Conservation (phyloP, 2,797 vertebrate species). For the Melanotaenia maccullochi region DNA sequence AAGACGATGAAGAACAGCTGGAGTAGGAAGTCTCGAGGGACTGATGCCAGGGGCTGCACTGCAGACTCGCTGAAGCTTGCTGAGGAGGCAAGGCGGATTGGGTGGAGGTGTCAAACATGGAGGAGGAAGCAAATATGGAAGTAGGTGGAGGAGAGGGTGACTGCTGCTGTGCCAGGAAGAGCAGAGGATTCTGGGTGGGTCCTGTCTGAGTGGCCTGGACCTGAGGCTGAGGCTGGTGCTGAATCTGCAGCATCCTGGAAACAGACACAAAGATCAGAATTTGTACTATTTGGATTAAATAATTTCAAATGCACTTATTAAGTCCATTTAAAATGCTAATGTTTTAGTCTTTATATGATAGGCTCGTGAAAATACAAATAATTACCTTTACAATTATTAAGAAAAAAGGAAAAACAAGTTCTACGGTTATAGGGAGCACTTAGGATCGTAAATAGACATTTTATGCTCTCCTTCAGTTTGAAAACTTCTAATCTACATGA, state of each 20-base stretch:
- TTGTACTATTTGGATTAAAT: neutral
- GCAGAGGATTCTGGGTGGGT: slow-evolving; percentile 81
- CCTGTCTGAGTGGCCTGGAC: slow-evolving; percentile 81
- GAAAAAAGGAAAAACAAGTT: neutral
- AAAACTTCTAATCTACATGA: neutral
- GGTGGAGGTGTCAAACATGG: slow-evolving; percentile 72
- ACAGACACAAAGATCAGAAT: slow-evolving; percentile 35
- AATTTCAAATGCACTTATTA: neutral
- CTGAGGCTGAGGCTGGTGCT: slow-evolving; percentile 87
- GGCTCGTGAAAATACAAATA: neutral
- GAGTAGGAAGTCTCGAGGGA: slow-evolving; percentile 53
- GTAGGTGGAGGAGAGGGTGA: slow-evolving; percentile 75
- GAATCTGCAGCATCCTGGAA: slow-evolving; percentile 92
- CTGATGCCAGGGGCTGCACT: slow-evolving; percentile 74
- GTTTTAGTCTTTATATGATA: neutral
- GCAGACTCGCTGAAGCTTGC: slow-evolving; percentile 59
- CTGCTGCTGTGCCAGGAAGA: slow-evolving; percentile 81
- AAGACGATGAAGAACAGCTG: slow-evolving; percentile 44
- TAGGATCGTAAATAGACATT: too few relatives aligned
- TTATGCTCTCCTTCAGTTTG: neutral
- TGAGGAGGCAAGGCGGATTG: slow-evolving; percentile 68
- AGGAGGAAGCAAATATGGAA: slow-evolving; percentile 67
- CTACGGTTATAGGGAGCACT: neutral
- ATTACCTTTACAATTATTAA: neutral
- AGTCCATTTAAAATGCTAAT: neutral